Evolutionary conservation across 1,140 invertebrate species (phyloP), one percentile per base, ranked within the genome.

Genomic region (Mya arenaria): DNA sequence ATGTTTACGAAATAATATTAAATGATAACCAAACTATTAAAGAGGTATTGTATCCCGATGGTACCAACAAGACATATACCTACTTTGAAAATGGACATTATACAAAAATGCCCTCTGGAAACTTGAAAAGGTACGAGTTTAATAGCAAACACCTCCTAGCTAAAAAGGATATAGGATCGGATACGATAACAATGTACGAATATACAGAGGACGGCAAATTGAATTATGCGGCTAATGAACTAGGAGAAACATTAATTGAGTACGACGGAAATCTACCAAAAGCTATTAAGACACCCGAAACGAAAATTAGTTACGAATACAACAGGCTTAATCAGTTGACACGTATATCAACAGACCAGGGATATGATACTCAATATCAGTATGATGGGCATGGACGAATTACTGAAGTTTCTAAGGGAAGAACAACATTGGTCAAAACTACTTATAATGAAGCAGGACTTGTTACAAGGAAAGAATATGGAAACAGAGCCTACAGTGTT

Each of bases 21-120:
- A 74, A 74, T 60, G 32, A 39, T 19, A 60, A 74, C 62, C 37
- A 44, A 23, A 60, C 52, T 23, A 8, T 74, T 3, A 56, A 34
- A 2, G 41, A 10, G 17, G 25, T 74, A 8, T 17, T 28, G 23
- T 74, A 37, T 39, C 71, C 71, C 0, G 71, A 74, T 60, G 71
- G 71, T 37, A 36, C 71, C 23, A 41, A 60, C 5, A 74, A 28
- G 30, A 56, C 32, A 15, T 74, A 60, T 41, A 41, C 8, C 17
- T 74, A 74, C 52, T 15, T 25, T 1, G 28, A 60, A 8, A 60
- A 58, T 25, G 56, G 56, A 17, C 71, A 58, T 30, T 17, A 8
- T 25, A 36, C 34, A 8, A 56, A 23, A 39, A 32, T 37, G 36
- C 71, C 58, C 15, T 36, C 52, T 5, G 52, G 52, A 1, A 34